Evolutionary conservation across 2,113 vertebrate species (phyloP).

Genomic region (Pterocles gutturalis): DNA sequence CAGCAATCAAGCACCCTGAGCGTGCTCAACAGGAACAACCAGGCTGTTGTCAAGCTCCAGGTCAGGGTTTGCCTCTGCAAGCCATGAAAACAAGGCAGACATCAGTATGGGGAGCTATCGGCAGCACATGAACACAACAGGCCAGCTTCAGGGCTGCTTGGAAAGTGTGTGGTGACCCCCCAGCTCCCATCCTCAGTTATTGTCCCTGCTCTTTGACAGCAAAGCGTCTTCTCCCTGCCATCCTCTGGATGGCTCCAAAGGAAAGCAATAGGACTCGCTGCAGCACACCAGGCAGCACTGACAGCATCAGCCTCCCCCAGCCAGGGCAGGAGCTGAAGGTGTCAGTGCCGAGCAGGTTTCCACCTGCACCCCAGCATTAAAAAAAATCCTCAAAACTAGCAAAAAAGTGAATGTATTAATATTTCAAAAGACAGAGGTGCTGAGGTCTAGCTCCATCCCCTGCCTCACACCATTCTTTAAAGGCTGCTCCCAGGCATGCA

Average conservation of each 20-base stretch:
- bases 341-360: neutral
- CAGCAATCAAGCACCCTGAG: neutral
- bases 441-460: neutral
- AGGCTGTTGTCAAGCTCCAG: neutral
- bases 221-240: neutral
- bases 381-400: neutral
- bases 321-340: neutral
- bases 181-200: neutral
- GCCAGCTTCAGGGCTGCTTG: neutral
- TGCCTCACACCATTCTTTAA: neutral
- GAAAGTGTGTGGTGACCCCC: too few relatives aligned
- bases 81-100: neutral
- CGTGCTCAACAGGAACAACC: neutral
- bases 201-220: neutral
- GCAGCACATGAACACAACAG: fast-evolving
- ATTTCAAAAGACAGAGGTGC: neutral
- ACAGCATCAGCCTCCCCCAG: neutral
- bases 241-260: neutral
- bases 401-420: neutral
- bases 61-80: neutral
- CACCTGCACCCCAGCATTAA: neutral
- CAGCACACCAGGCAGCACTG: neutral
- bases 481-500: neutral
- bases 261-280: neutral
- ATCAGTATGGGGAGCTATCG: neutral